Evolutionary conservation across 1,140 invertebrate species (phyloP).

Genomic region (Apis dorsata): DNA sequence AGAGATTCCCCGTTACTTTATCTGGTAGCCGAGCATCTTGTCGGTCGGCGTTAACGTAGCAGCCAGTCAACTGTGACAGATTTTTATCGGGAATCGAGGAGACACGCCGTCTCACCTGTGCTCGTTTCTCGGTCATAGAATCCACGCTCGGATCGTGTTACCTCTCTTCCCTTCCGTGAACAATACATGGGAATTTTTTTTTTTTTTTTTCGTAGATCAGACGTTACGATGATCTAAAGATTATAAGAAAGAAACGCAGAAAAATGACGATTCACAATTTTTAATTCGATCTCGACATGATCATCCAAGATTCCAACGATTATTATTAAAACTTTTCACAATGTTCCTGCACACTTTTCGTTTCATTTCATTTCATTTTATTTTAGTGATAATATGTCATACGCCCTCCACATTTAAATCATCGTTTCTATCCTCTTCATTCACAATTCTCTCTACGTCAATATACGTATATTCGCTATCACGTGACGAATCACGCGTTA

Average conservation of each 20-base stretch:
- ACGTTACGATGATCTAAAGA: not conserved
- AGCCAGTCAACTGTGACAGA: slow-evolving; percentile 72
- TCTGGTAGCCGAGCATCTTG: slow-evolving; percentile 72
- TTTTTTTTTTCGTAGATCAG: not conserved
- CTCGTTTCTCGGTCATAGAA: slow-evolving; percentile 61
- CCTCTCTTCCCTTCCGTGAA: not conserved
- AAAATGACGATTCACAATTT: no score
- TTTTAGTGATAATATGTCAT: no score
- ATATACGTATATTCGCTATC: not conserved
- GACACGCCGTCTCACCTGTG: slow-evolving; percentile 73
- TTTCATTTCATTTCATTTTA: no score
- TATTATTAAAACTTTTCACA: no score
- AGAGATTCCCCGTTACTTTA: slow-evolving; percentile 71
- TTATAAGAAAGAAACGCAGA: no score
- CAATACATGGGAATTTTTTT: not conserved
- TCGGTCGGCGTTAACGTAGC: slow-evolving; percentile 65
- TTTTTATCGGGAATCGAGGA: slow-evolving; percentile 72
- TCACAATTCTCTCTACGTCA: no score
- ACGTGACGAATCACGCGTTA: not conserved
- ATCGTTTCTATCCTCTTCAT: no score
- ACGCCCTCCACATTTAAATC: no score
- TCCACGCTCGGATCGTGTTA: slow-evolving; percentile 42
- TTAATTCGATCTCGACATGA: no score
- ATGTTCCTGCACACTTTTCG: no score
- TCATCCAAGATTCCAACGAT: no score